These are phyloP conservation scores for Cossypha caffra DNA, from an alignment of 2,797 vertebrate genomes.

Conservation along the genomic window DNA sequence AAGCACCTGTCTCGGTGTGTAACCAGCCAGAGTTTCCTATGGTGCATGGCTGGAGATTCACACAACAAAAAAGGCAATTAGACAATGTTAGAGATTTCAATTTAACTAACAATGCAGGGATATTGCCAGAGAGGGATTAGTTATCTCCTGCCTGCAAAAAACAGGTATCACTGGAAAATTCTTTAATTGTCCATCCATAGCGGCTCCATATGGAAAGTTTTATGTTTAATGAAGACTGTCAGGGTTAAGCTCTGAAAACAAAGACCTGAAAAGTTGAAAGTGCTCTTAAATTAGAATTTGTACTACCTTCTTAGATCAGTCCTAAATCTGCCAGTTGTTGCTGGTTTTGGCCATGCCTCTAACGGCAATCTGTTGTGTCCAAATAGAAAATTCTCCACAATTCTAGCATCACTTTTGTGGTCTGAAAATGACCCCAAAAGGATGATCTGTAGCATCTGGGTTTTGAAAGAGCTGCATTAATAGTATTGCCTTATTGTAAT, in stretches of 20 bases:
- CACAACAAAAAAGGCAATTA: slow-evolving; percentile 68
- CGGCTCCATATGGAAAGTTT: background rate
- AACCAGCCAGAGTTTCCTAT: background rate
- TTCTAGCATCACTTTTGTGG: background rate
- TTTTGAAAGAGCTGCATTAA: background rate
- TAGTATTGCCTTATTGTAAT: background rate
- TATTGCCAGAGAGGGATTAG: slow-evolving; percentile 21
- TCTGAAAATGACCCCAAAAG: background rate
- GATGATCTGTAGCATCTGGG: background rate
- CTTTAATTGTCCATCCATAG: background rate
- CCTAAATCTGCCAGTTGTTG: background rate
- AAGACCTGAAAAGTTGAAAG: background rate
- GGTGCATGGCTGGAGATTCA: slow-evolving; percentile 52
- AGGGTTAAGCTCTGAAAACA: slow-evolving; percentile 17
- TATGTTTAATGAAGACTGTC: background rate
- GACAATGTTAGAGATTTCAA: slow-evolving; percentile 31
- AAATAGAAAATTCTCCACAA: background rate
- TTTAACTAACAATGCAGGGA: background rate
- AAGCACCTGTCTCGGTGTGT: slow-evolving; percentile 54
- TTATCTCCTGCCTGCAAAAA: slow-evolving; percentile 30
- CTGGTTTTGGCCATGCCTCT: background rate
- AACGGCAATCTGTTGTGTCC: background rate
- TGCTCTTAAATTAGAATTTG: slow-evolving; percentile 2
- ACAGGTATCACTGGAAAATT: slow-evolving; percentile 4
- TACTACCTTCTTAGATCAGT: background rate